Base-by-base conservation (phyloP, 2,888 invertebrate species). In the Coecobrya sp. region DNA sequence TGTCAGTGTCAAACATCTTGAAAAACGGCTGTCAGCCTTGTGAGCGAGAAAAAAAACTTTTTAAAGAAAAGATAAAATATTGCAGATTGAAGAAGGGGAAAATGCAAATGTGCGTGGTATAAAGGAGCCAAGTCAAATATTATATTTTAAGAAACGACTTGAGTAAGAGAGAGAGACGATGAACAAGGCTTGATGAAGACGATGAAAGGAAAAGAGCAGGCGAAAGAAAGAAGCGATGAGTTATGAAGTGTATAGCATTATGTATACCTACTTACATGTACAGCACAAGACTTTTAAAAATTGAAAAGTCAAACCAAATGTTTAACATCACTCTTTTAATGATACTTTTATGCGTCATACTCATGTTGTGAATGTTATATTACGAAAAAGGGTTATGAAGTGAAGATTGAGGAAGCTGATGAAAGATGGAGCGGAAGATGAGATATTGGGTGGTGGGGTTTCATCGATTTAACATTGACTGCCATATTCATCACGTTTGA, bases 1-100 rank as follows among this genome's bases (percentile, higher is more conserved):
- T 94, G 94, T 94, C 94, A 94, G 90, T 89, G 93, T 91, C 91
- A 91, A 93, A 91, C 92, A 93, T 91, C 86, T 93, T 91, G 91
- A 91, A 91, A 91, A 91, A 91, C 91, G 91, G 86, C 81, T 91
- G 91, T 91, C 91, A 91, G 76, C 62, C 84, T 42, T 49, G 68
- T 30, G 36, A 52, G 36, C 62, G 42, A 52, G 52, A 16, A 52
- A 36, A 88, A 79, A 88, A 42, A 30, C 19, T 79, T 81, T 76
- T 52, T 2, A 79, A 59, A 62, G 49, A 76, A 73, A 76, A 88
- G 88, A 88, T 88, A 88, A 88, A 88, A 88, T 88, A 88, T 88
- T 88, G 79, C 79, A 87, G 36, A 87, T 59, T 73, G 87, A 68
- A 76, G 73, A 55, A 59, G 73, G 65, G 45, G 13, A 85, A 85